phyloP scores from a whole-genome alignment of 1,140 invertebrate genomes.

The Eumeta japonica region DNA sequence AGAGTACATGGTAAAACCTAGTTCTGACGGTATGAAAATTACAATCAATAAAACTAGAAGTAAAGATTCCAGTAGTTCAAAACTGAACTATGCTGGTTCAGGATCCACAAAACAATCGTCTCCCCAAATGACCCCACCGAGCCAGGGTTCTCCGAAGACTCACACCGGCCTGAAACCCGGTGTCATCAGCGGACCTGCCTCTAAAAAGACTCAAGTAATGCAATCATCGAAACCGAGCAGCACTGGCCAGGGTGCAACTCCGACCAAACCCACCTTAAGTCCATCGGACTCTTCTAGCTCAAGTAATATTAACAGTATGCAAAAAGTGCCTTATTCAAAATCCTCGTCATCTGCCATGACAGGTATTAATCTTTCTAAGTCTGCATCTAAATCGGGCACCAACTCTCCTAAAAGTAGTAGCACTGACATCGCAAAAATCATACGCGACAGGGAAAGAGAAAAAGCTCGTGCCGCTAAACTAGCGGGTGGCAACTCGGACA shows the following conservation, averaged over 20 bases:
- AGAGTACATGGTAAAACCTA: slow-evolving; percentile 84
- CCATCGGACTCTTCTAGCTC: slow-evolving; percentile 34
- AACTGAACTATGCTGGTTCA: slow-evolving; percentile 40
- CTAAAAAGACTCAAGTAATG: slow-evolving; percentile 69
- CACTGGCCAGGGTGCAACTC: slow-evolving; percentile 37
- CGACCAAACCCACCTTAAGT: slow-evolving; percentile 41
- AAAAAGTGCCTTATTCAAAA: slow-evolving; percentile 61
- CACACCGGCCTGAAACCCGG: slow-evolving; percentile 83
- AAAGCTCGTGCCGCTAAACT: slow-evolving; percentile 49
- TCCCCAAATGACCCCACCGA: slow-evolving; percentile 54
- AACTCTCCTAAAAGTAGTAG: slow-evolving; percentile 53
- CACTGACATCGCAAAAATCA: slow-evolving; percentile 47
- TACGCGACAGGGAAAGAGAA: slow-evolving; percentile 45
- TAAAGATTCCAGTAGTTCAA: slow-evolving; percentile 60
- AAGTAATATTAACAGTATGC: slow-evolving; percentile 24
- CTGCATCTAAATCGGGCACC: slow-evolving; percentile 49
- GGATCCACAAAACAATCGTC: slow-evolving; percentile 45
- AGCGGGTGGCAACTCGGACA: slow-evolving; percentile 58
- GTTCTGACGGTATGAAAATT: slow-evolving; percentile 83
- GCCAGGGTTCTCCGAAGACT: slow-evolving; percentile 70
- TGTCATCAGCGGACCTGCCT: slow-evolving; percentile 76
- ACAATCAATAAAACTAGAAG: slow-evolving; percentile 84
- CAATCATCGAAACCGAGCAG: slow-evolving; percentile 52
- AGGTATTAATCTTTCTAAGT: slow-evolving; percentile 54
- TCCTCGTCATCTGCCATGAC: slow-evolving; percentile 59